Evolutionary conservation across 2,888 invertebrate species (phyloP), one percentile per base, ranked within the genome.

Genomic region (Papilio gigon): DNA sequence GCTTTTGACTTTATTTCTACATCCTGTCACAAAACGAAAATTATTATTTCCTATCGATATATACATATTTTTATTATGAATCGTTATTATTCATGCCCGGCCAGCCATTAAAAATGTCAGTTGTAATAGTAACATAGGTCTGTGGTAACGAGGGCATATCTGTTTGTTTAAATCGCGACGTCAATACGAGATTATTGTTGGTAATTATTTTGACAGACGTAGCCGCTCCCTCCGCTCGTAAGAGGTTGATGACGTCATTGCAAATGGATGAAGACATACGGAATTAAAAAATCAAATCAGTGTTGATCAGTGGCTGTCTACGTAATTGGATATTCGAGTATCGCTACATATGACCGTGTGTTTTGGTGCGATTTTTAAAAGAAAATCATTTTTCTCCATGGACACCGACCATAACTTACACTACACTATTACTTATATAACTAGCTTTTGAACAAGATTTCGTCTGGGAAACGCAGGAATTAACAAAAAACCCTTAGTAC

Each of bases 151-250:
- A 30, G 17, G 27, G 66, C 68, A 67, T 71, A 71, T 74, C 74
- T 72, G 68, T 77, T 73, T 80, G 75, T 79, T 81, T 73, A 77
- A 79, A 81, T 77, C 74, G 74, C 71, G 78, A 80, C 81, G 85
- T 85, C 84, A 81, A 79, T 82, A 76, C 78, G 69, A 79, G 76
- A 83, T 82, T 81, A 83, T 83, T 80, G 77, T 78, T 77, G 76
- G 81, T 85, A 83, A 86, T 85, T 86, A 86, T 87, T 87, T 80
- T 86, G 87, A 87, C 88, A 86, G 81, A 73, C 30, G 65, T 67
- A 71, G 71, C 78, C 77, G 77, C 78, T 74, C 75, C 76, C 73
- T 69, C 73, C 25, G 27, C 37, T 65, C 17, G 22, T 56, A 33
- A 35, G 66, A 53, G 33, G 20, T 47, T 17, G 37, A 20, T 62